Base-by-base conservation (phyloP, 1,140 invertebrate species). In the Pentalonia nigronervosa region DNA sequence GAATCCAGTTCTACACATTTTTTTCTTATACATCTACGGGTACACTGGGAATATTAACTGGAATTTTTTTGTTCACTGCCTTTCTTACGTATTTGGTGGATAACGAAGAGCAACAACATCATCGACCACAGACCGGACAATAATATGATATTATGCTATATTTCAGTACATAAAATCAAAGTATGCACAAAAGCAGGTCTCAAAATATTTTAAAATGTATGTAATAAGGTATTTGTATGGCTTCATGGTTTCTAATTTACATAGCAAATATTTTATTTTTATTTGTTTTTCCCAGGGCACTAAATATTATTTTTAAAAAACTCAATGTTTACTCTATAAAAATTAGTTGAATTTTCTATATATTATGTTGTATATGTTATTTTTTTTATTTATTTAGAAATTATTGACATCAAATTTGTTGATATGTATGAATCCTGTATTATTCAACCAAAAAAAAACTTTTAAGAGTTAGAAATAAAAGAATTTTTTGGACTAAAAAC, bases 11-110 rank as follows among this genome's bases (percentile, higher is more conserved):
- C 94, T 95, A 96, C 94, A 96, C 96, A 94, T 96, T 96, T 92
- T 97, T 97, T 94, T 96, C 96, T 86, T 95, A 96, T 30, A 96
- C 96, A 8, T 96, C 96, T n/a, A 97, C 97, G 7, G 95, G 96
- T 17, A 96, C 96, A 30, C 95, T 97, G 11, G 96, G 96, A 36
- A 96, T 96, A 2, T 95, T 97, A 7, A 97, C 96, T 47, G 96
- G 96, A 87, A 95, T 97, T 84, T 97, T 96, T 94, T 94, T 96
- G 17, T 95, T 96, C n/a, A 96, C 96, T 17, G 93, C 96, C 30
- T 94, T 96, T 67, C 95, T 96, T 23, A 95, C 96, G 45, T 95
- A 95, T 90, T 95, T 96, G 93, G 95, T 95, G 8, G 95, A 96
- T 94, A 95, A 95, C 92, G 95, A 96, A 50, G 95, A 94, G 25